phyloP scores from a whole-genome alignment of 1,140 invertebrate genomes.

The Cardiocondyla obscurior region DNA sequence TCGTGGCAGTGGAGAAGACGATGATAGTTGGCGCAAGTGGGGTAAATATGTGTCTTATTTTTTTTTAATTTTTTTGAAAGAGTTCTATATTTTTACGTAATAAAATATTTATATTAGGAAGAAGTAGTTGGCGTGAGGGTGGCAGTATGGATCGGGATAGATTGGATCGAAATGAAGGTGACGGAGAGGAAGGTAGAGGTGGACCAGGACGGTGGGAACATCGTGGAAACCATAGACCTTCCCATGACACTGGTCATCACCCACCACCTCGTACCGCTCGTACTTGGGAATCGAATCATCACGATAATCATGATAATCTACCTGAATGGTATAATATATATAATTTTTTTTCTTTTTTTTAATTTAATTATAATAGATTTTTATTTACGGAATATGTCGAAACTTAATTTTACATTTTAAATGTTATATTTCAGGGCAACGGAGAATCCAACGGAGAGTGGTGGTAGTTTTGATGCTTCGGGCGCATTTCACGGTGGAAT shows the following conservation, averaged over 20 bases:
- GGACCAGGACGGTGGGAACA: constrained; percentile 83
- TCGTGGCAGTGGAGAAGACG: constrained; percentile 85
- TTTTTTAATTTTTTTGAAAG: not conserved
- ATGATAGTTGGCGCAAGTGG: constrained; percentile 87
- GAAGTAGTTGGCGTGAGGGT: constrained; percentile 88
- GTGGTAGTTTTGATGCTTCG: constrained; percentile 93
- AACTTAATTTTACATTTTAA: not conserved
- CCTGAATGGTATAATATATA: constrained; percentile 87
- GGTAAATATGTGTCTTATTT: constrained; percentile 76
- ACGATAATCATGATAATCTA: constrained; percentile 86
- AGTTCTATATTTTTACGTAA: not conserved
- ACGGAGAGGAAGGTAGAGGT: constrained; percentile 75
- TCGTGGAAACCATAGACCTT: constrained; percentile 80
- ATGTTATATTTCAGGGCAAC: constrained; percentile 84
- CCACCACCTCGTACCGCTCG: constrained; percentile 77
- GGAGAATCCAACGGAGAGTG: constrained; percentile 89
- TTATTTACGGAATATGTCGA: not conserved
- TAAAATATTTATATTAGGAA: constrained; percentile 68
- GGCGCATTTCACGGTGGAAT: constrained; percentile 91
- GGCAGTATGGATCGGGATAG: constrained; percentile 82
- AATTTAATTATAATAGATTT: too few relatives aligned
- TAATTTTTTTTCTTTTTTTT: too few relatives aligned
- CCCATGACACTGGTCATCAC: constrained; percentile 80
- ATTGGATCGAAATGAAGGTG: constrained; percentile 76
- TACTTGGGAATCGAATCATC: constrained; percentile 82